Conservation (phyloP, 2,888 invertebrate genomes). For the Lithophane semibrunnea region DNA sequence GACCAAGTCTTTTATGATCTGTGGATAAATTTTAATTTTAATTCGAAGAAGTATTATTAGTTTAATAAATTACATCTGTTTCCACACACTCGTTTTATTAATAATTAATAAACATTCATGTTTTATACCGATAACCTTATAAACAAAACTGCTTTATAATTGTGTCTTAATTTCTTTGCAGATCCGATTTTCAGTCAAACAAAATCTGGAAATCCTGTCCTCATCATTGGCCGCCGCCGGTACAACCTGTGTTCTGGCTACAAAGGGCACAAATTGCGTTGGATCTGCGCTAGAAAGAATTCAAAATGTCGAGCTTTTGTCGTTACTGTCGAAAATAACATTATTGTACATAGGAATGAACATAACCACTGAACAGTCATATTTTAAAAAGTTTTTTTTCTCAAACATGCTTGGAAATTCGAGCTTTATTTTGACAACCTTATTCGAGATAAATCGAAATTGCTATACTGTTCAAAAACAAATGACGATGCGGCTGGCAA, state of each 20-base stretch:
- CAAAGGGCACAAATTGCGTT: slow-evolving; percentile 53
- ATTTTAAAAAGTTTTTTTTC: too few relatives aligned
- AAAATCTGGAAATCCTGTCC: slow-evolving; percentile 29
- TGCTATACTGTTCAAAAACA: too few relatives aligned
- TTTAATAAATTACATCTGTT: slow-evolving; percentile 7
- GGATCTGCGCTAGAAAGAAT: slow-evolving; percentile 54
- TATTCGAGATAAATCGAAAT: too few relatives aligned
- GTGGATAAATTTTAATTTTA: not conserved
- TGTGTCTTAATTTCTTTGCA: slow-evolving; percentile 3
- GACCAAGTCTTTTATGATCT: not conserved
- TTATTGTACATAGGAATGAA: slow-evolving; percentile 38
- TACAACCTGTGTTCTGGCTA: slow-evolving; percentile 57
- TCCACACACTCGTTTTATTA: not conserved
- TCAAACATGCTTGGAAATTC: too few relatives aligned
- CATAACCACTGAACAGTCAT: slow-evolving; percentile 60
- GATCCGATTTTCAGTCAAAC: slow-evolving; percentile 20
- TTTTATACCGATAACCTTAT: not conserved
- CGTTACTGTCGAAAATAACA: slow-evolving; percentile 26
- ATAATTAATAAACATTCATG: not conserved
- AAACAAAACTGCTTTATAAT: not conserved
- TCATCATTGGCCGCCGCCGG: slow-evolving; percentile 11
- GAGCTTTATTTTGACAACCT: too few relatives aligned
- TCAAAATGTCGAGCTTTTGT: slow-evolving; percentile 35
- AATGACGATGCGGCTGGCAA: too few relatives aligned
- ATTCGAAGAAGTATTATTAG: not conserved